Percentiles rank a stretch among this genome's conserved stretches.
Evolutionary conservation across 2,888 invertebrate genomes (phyloP).

Genomic region (Netelia virgata): DNA sequence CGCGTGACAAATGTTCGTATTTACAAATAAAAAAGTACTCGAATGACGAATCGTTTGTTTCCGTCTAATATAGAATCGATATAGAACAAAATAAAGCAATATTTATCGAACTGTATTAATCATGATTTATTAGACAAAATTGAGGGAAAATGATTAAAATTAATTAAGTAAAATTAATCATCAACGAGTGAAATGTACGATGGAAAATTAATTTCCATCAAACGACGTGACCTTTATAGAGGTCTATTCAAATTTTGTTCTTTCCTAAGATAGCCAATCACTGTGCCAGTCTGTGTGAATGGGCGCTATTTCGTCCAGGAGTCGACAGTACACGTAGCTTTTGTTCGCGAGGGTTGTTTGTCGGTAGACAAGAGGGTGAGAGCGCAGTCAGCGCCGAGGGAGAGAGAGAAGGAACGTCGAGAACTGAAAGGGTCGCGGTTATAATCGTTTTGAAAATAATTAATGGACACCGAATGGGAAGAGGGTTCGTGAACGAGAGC

Average conservation of each 20-base stretch:
- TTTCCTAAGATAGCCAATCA: neutral
- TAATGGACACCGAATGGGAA: slow-evolving; percentile 60
- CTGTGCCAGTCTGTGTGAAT: neutral
- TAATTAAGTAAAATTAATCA: too few relatives aligned
- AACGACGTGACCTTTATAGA: too few relatives aligned
- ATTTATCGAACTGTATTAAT: too few relatives aligned
- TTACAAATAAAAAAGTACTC: too few relatives aligned
- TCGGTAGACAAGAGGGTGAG: slow-evolving; percentile 17
- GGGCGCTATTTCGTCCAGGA: neutral
- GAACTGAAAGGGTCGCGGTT: slow-evolving; percentile 40
- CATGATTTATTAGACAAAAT: too few relatives aligned
- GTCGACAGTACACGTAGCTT: neutral
- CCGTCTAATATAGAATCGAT: too few relatives aligned
- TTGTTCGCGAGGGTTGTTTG: slow-evolving; percentile 19
- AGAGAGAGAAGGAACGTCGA: neutral
- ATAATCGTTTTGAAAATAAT: slow-evolving; percentile 70
- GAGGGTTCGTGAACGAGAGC: slow-evolving; percentile 31
- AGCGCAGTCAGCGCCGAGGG: slow-evolving; percentile 20
- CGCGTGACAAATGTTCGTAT: neutral
- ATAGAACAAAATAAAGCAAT: too few relatives aligned
- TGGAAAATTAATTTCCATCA: too few relatives aligned
- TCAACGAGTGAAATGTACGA: too few relatives aligned
- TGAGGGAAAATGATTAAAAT: too few relatives aligned
- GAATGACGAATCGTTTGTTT: too few relatives aligned
- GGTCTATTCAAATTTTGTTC: neutral